Evolutionary conservation across 2,888 invertebrate species (phyloP).

Genomic region (Thereva nobilitata): DNA sequence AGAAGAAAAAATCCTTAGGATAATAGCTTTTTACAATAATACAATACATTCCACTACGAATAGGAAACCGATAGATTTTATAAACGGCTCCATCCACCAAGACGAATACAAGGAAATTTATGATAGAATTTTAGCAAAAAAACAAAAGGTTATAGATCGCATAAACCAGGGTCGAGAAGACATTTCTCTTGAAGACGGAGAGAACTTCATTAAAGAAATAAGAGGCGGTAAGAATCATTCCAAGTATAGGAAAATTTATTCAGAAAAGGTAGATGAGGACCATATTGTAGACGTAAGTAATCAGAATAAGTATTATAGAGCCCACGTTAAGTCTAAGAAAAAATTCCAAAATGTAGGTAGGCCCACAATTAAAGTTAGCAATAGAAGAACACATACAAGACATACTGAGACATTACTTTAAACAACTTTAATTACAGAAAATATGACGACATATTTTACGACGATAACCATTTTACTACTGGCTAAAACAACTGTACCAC

Average conservation of each 20-base stretch:
- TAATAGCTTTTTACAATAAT: constrained; percentile 43
- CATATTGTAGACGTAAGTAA: constrained; percentile 38
- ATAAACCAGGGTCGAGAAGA: constrained; percentile 31
- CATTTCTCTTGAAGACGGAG: background rate
- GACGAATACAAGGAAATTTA: constrained; percentile 18
- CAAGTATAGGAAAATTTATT: constrained; percentile 41
- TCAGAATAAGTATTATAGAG: constrained; percentile 42
- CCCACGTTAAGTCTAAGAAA: constrained; percentile 39
- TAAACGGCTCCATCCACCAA: constrained; percentile 21
- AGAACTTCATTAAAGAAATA: constrained; percentile 22
- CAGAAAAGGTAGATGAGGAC: constrained; percentile 38
- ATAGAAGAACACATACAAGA: background rate
- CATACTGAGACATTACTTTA: too few species aligned
- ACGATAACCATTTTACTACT: background rate
- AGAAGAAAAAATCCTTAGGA: constrained; percentile 43
- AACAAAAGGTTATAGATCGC: constrained; percentile 37
- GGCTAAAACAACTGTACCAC: background rate
- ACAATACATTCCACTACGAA: constrained; percentile 36
- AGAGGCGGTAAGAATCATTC: constrained; percentile 41
- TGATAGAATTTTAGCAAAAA: constrained; percentile 15
- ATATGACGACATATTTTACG: too few species aligned
- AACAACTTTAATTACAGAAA: too few species aligned
- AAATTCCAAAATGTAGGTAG: constrained; percentile 39
- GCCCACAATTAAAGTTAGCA: constrained; percentile 28
- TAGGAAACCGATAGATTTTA: constrained; percentile 18